Conservation (phyloP, 2,113 vertebrate genomes). For the Gymnocephalus cernua region DNA sequence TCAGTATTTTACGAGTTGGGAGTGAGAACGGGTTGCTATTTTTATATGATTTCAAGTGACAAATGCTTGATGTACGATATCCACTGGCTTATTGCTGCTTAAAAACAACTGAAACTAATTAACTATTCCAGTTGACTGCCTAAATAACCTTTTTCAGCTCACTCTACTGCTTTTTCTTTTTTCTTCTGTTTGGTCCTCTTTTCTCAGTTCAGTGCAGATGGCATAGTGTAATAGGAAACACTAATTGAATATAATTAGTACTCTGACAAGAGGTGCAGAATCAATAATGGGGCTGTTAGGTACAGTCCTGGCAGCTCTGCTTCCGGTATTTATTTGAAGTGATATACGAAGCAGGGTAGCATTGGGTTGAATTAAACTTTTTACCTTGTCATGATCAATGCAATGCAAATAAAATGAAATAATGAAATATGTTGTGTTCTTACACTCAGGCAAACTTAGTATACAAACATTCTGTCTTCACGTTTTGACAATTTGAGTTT, state of each 20-base stretch:
- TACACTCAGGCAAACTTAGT: not conserved
- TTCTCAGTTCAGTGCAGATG: constrained; percentile 29
- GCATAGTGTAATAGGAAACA: not conserved
- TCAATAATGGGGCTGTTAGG: not conserved
- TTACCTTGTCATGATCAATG: not conserved
- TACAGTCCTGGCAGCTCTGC: not conserved
- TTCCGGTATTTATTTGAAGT: not conserved
- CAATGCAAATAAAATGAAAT: not conserved
- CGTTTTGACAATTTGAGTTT: not conserved
- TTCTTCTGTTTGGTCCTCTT: not conserved
- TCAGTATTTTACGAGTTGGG: no score
- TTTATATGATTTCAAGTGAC: no score
- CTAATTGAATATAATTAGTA: constrained; percentile 28
- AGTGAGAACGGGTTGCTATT: no score
- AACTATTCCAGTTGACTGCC: not conserved
- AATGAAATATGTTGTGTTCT: not conserved
- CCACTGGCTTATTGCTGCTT: not conserved
- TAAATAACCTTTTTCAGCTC: constrained; percentile 19
- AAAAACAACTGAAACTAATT: constrained; percentile 3
- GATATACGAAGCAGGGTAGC: not conserved
- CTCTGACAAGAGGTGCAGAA: not conserved
- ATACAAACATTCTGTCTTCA: not conserved
- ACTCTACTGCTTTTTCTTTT: not conserved
- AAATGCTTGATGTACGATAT: not conserved
- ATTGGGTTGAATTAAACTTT: not conserved